phyloP scores from a whole-genome alignment of 2,888 invertebrate species.

The Thumatha senex region DNA sequence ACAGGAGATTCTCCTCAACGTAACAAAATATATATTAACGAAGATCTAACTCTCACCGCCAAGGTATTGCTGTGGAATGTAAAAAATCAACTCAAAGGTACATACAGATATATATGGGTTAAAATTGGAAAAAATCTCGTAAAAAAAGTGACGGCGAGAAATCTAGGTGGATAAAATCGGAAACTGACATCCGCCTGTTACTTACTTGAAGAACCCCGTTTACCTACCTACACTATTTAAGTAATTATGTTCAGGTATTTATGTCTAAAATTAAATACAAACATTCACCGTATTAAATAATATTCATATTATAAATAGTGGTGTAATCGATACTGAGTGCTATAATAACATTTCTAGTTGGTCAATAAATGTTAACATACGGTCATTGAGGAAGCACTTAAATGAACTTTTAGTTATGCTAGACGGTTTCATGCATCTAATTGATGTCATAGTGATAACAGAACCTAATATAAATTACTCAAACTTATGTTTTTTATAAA shows the following conservation, averaged over 20 bases:
- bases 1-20: conserved; percentile 2
- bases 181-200: conserved; percentile 11
- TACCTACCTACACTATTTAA: no score
- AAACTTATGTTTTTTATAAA: background rate
- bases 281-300: no score
- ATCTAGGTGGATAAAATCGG: conserved; percentile 4
- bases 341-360: background rate
- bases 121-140: no score
- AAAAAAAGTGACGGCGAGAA: conserved; percentile 5
- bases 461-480: conserved; percentile 8
- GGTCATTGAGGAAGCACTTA: conserved; percentile 7
- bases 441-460: conserved; percentile 10
- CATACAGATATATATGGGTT: conserved; percentile 7
- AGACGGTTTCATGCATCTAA: background rate
- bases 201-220: no score
- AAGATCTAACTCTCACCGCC: background rate
- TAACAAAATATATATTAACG: conserved; percentile 5
- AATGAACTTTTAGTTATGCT: conserved; percentile 8
- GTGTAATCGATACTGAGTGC: background rate
- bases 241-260: no score
- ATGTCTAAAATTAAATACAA: no score
- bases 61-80: background rate
- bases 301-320: no score
- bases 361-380: conserved; percentile 4
- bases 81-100: conserved; percentile 7